These are phyloP conservation scores for Sebastes glaucus DNA, from an alignment of 2,797 vertebrate species.

Conservation along the genomic window DNA sequence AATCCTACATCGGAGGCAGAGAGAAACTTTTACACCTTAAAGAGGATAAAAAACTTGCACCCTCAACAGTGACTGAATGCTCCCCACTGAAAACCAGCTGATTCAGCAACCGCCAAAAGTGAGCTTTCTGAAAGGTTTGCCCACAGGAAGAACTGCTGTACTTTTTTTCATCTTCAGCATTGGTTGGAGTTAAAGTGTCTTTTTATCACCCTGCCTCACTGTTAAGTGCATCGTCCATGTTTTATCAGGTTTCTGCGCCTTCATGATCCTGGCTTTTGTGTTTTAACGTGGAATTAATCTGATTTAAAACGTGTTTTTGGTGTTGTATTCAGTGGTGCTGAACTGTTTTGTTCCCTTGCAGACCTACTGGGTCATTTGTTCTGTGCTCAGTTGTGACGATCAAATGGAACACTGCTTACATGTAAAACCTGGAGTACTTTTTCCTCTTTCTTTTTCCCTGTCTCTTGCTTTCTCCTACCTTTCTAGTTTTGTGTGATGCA, in stretches of 20 bases:
- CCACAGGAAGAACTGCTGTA: not conserved
- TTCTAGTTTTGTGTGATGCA: not conserved
- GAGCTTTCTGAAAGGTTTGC: not conserved
- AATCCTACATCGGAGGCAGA: conserved; percentile 18
- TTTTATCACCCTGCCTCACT: not conserved
- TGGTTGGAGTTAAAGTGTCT: not conserved
- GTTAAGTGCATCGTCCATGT: not conserved
- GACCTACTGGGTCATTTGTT: not conserved
- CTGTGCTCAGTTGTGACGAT: not conserved
- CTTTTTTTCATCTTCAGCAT: not conserved
- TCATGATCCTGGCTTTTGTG: not conserved
- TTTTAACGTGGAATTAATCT: not conserved
- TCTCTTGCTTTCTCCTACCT: not conserved
- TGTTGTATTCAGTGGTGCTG: not conserved
- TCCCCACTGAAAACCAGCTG: conserved; percentile 1
- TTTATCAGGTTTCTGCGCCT: not conserved
- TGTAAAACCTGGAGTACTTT: not conserved
- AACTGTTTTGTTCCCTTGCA: not conserved
- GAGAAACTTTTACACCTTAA: conserved; percentile 34
- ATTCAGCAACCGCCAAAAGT: conserved; percentile 14
- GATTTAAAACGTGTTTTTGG: not conserved
- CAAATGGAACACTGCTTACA: not conserved
- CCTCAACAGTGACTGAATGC: not conserved
- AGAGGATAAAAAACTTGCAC: conserved; percentile 19
- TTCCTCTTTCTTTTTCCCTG: not conserved